These are phyloP conservation scores for Drosophila simulans DNA, from an alignment of 1,140 invertebrate species.

Conservation along the genomic window DNA sequence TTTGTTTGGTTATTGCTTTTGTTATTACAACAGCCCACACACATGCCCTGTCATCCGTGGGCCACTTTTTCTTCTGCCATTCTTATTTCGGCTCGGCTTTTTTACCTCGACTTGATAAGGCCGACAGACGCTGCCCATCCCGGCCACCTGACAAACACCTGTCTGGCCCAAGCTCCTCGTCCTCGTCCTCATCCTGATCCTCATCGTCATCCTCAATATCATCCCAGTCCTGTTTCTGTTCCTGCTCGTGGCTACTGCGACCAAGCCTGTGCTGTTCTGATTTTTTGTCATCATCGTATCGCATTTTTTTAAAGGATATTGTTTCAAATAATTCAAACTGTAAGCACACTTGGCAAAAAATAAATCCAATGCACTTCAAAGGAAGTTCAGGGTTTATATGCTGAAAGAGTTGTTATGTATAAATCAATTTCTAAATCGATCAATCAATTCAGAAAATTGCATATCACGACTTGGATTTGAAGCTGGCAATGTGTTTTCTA, in stretches of 20 bases:
- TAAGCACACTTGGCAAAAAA: constrained; percentile 23
- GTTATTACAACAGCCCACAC: constrained; percentile 54
- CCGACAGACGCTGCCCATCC: constrained; percentile 44
- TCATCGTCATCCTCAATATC: background rate
- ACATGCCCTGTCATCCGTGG: constrained; percentile 12
- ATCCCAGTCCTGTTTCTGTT: constrained; percentile 1
- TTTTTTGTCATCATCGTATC: constrained; percentile 78
- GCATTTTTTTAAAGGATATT: constrained; percentile 82
- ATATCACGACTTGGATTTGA: too few species aligned
- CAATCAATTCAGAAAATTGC: too few species aligned
- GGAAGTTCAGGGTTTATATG: too few species aligned
- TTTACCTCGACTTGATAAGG: constrained; percentile 55
- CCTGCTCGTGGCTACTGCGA: constrained; percentile 20
- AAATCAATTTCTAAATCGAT: too few species aligned
- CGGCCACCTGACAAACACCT: constrained; percentile 70
- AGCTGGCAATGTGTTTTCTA: too few species aligned
- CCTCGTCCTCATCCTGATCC: background rate
- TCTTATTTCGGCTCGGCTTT: constrained; percentile 30
- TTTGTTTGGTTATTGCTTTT: constrained; percentile 61
- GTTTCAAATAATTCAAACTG: constrained; percentile 84
- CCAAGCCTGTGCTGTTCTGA: constrained; percentile 47
- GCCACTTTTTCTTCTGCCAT: constrained; percentile 58
- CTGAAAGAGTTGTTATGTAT: too few species aligned
- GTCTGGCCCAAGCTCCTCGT: constrained; percentile 57
- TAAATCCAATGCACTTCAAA: background rate